These are phyloP conservation scores for Amblyteles armatorius DNA, from an alignment of 2,888 invertebrate species.

Conservation along the genomic window DNA sequence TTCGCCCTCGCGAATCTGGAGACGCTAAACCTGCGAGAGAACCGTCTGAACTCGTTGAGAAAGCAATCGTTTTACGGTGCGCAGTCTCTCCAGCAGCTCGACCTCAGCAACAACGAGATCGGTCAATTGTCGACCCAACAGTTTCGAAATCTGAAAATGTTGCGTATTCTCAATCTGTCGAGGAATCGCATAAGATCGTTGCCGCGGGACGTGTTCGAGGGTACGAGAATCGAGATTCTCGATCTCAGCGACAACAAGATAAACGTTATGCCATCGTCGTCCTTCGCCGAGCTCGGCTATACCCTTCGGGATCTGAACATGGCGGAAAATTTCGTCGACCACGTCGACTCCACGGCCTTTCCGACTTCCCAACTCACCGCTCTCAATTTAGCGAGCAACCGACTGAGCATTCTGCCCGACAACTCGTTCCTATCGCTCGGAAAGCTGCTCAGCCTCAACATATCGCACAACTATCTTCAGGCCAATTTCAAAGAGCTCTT, in stretches of 20 bases:
- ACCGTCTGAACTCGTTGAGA: slow-evolving; percentile 90
- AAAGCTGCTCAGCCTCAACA: slow-evolving; percentile 91
- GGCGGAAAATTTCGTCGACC: slow-evolving; percentile 92
- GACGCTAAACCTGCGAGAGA: slow-evolving; percentile 90
- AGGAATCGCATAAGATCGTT: slow-evolving; percentile 91
- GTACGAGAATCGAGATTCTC: slow-evolving; percentile 92
- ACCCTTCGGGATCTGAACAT: slow-evolving; percentile 92
- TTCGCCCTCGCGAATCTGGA: slow-evolving; percentile 89
- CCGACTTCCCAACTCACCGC: slow-evolving; percentile 92
- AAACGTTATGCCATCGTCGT: slow-evolving; percentile 91
- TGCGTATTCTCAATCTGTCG: slow-evolving; percentile 90
- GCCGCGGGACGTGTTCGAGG: slow-evolving; percentile 92
- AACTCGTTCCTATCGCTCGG: slow-evolving; percentile 94
- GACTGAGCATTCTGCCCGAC: slow-evolving; percentile 93
- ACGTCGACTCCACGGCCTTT: slow-evolving; percentile 95
- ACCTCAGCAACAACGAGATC: slow-evolving; percentile 91
- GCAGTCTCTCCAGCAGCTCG: slow-evolving; percentile 91
- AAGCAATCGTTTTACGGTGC: slow-evolving; percentile 92
- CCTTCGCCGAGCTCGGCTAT: slow-evolving; percentile 92
- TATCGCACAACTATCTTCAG: slow-evolving; percentile 92
- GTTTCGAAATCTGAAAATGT: slow-evolving; percentile 91
- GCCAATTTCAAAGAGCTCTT: slow-evolving; percentile 93
- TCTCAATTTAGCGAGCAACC: slow-evolving; percentile 92
- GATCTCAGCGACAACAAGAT: slow-evolving; percentile 93
- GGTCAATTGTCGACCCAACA: slow-evolving; percentile 92